Percentiles rank a stretch among this genome's conserved stretches.
Conservation (phyloP, 2,888 invertebrate species). For the Halictus quadricinctus region DNA sequence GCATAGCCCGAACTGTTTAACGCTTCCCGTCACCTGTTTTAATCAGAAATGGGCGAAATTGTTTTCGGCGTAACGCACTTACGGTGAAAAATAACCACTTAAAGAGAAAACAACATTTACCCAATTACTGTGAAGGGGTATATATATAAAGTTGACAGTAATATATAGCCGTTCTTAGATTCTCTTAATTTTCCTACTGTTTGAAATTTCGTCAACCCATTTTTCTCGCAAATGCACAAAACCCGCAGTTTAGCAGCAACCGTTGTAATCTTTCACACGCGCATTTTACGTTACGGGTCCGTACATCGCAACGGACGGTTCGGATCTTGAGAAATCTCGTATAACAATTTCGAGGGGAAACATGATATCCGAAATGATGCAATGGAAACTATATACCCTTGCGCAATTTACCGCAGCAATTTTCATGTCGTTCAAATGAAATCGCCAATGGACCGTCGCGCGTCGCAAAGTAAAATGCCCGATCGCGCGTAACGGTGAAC, state of each 20-base stretch:
- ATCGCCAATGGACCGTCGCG: not conserved
- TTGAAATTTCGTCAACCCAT: too few species aligned
- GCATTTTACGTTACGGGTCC: not conserved
- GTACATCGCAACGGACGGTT: not conserved
- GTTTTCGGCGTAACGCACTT: not conserved
- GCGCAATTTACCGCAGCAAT: slow-evolving; percentile 4
- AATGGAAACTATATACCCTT: slow-evolving; percentile 13
- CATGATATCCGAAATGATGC: slow-evolving; percentile 16
- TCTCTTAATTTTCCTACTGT: too few species aligned
- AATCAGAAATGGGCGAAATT: slow-evolving; percentile 9
- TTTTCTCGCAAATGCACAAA: too few species aligned
- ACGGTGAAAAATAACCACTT: not conserved
- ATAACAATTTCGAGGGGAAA: slow-evolving; percentile 20
- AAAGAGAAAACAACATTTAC: not conserved
- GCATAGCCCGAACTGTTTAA: slow-evolving; percentile 5
- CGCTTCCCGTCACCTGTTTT: slow-evolving; percentile 32
- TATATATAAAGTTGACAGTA: too few species aligned
- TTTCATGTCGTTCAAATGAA: slow-evolving; percentile 14
- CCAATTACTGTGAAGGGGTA: too few species aligned
- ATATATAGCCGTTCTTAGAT: too few species aligned
- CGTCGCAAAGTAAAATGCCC: not conserved
- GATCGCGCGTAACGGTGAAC: not conserved
- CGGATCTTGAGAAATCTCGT: slow-evolving; percentile 12
- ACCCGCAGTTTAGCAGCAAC: not conserved
- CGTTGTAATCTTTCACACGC: not conserved